Evolutionary conservation across 2,888 invertebrate genomes (phyloP).

Genomic region (Acheta domesticus): DNA sequence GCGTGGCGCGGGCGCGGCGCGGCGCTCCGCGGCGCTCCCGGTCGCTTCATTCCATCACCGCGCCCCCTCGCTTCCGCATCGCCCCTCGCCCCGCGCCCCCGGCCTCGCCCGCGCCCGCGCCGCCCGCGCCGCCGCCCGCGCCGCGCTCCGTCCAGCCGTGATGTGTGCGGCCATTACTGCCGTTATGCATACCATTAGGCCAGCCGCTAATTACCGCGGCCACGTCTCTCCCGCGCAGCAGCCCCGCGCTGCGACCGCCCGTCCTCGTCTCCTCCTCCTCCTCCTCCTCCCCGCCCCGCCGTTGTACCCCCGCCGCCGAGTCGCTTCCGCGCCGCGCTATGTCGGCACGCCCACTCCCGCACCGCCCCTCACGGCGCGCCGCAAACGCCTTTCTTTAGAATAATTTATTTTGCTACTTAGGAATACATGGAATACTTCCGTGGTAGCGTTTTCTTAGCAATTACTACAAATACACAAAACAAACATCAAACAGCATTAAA

Average conservation of each 20-base stretch:
- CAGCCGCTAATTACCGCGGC: not conserved
- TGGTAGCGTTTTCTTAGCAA: too few species aligned
- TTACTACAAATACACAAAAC: too few species aligned
- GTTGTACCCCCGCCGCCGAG: not conserved
- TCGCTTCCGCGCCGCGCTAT: not conserved
- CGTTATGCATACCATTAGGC: constrained; percentile 7
- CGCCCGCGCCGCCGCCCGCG: not conserved
- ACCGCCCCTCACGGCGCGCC: too few species aligned
- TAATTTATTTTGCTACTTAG: too few species aligned
- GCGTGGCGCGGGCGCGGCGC: not conserved
- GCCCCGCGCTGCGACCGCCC: not conserved
- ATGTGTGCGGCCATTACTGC: constrained; percentile 10
- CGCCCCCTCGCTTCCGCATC: too few species aligned
- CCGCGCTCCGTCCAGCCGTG: not conserved
- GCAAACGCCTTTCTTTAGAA: too few species aligned
- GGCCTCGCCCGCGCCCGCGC: not conserved
- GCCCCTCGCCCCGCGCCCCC: too few species aligned
- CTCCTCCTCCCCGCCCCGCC: not conserved
- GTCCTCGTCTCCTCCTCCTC: not conserved
- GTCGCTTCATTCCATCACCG: too few species aligned
- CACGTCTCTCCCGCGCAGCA: not conserved
- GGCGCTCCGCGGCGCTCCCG: not conserved
- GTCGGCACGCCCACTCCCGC: not conserved
- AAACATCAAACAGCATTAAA: too few species aligned
- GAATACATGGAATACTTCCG: too few species aligned